Evolutionary conservation across 2,797 vertebrate genomes (phyloP).

Genomic region (Manis crassicaudata): DNA sequence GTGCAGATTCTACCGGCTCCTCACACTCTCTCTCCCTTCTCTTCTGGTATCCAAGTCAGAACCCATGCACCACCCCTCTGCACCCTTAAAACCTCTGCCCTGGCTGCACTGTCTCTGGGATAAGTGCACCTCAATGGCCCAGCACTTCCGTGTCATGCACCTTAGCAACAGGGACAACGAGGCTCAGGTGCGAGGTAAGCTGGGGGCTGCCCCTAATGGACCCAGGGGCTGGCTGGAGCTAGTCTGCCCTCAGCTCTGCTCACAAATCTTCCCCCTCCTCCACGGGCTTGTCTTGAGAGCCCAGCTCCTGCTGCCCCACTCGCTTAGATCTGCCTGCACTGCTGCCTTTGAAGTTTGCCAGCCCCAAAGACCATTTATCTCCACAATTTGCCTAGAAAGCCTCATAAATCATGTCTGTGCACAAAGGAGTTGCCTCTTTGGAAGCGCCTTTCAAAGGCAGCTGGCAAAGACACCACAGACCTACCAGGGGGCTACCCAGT

Average conservation of each 20-base stretch:
- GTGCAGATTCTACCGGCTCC: accelerated
- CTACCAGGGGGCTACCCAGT: not conserved
- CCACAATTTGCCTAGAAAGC: slow-evolving; percentile 46
- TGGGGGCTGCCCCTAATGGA: not conserved
- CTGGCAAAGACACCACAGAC: not conserved
- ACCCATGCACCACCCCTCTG: accelerated
- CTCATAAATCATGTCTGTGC: slow-evolving; percentile 49
- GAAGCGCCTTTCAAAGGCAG: slow-evolving; percentile 65
- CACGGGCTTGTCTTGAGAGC: slow-evolving; percentile 22
- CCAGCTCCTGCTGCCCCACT: not conserved
- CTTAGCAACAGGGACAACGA: not conserved
- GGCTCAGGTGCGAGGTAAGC: not conserved
- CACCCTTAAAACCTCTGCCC: not conserved
- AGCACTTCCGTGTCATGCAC: not conserved
- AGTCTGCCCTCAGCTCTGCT: not conserved
- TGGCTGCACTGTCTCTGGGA: not conserved
- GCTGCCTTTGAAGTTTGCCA: slow-evolving; percentile 62
- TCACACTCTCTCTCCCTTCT: not conserved
- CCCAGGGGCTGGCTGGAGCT: not conserved
- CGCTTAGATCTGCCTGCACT: not conserved
- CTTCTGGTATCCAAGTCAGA: not conserved
- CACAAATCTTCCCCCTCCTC: not conserved
- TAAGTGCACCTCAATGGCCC: not conserved
- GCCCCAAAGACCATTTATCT: slow-evolving; percentile 48
- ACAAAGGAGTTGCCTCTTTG: slow-evolving; percentile 66